Percentiles rank a stretch among this genome's conserved stretches.
phyloP scores from a whole-genome alignment of 1,140 invertebrate genomes.

The Drosophila orosa region DNA sequence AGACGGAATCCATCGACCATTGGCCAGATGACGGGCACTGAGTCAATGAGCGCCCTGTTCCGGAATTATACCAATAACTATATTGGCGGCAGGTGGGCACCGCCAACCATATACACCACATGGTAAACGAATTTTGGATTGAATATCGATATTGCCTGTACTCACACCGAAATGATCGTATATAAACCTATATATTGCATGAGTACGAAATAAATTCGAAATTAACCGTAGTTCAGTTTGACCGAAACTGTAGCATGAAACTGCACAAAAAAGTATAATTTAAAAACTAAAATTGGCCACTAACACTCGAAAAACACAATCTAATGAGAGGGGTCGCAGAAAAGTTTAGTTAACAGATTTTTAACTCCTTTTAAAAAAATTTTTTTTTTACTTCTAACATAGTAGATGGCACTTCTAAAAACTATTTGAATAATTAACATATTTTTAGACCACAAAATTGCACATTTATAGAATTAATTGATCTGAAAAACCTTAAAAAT shows the following conservation, averaged over 20 bases:
- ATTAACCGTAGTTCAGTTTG: constrained; percentile 34
- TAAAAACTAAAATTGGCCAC: constrained; percentile 8
- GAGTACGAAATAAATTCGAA: constrained; percentile 60
- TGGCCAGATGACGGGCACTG: constrained; percentile 92
- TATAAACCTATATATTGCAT: constrained; percentile 65
- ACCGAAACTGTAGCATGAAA: constrained; percentile 51
- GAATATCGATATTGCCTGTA: constrained; percentile 42
- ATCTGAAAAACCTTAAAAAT: no score
- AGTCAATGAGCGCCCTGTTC: constrained; percentile 95
- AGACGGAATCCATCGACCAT: constrained; percentile 92
- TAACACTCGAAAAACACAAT: constrained; percentile 16
- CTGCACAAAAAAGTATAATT: constrained; percentile 48
- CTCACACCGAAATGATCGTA: constrained; percentile 44
- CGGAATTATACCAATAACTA: constrained; percentile 93
- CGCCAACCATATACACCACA: constrained; percentile 84
- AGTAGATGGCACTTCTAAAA: no score
- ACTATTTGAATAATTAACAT: no score
- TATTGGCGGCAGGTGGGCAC: constrained; percentile 91
- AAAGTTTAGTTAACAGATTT: neutral
- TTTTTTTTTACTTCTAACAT: neutral
- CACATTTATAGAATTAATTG: no score
- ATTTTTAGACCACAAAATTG: no score
- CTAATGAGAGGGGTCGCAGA: neutral
- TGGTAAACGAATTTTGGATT: constrained; percentile 84
- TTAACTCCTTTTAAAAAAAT: neutral